Base-by-base conservation (phyloP, 2,113 vertebrate species). In the Anolis sagrei region DNA sequence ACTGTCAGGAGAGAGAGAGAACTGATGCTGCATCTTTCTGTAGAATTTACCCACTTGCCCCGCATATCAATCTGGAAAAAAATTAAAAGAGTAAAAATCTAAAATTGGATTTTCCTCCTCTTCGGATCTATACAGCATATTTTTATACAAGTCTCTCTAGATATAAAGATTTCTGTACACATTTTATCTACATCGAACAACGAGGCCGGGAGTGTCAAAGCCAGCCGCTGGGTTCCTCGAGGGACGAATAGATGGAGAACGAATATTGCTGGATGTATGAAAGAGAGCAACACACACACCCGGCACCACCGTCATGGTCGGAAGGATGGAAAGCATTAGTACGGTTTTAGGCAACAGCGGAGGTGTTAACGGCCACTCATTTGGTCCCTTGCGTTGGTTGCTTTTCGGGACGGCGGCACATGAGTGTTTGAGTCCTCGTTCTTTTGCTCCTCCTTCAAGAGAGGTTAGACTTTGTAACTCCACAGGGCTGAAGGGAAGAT, bases 401-500 rank as follows among this genome's bases (percentile, higher is more conserved):
- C 58, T 29, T 66, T 69, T 49, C 72, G 76, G 34, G 18, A 7
- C 81, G 75, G 51, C 25, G 21, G 54, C 8, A 51, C n/a, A 23
- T 16, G 2, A n/a, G 0, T 25, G 54, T 58, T 18, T 27, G 4
- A 16, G 10, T 29, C 1, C 4, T 36, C 58, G 7, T 11, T 6
- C 7, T 19, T 5, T 6, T 2, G 62, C 34, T 32, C 34, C n/a
- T 13, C 3, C 11, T 7, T 21, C 16, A 29, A 16, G 54, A 58
- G n/a, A 7, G 81, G 7, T 93, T 95, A 97, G 9, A 93, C 92
- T 92, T 97, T 95, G 89, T 91, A 94, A 93, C 97, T 98, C 98
- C 98, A 99, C 29, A 98, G 86, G 25, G 95, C 95, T 0, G 94
- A 96, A 6, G 98, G 98, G 91, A 98, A 98, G 93, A 98, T 82